Evolutionary conservation across 2,888 invertebrate species (phyloP), one percentile per base, ranked within the genome.

Genomic region (Yponomeuta evonymella): DNA sequence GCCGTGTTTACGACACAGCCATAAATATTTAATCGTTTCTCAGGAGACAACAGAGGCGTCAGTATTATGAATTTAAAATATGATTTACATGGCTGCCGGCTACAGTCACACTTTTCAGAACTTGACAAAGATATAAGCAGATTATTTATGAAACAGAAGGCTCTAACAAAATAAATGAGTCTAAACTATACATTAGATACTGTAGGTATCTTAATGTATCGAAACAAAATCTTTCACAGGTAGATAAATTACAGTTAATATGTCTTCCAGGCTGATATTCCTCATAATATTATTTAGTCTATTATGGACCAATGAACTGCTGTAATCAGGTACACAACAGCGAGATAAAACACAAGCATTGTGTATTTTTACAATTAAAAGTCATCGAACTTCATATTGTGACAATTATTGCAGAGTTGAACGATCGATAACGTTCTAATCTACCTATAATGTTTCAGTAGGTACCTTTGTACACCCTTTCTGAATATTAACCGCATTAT

Each of bases 21-120:
- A 83, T 88, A 81, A 86, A 89, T 89, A 90, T 90, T 88, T 82
- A 15, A 90, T 83, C 81, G 86, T 82, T 79, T 85, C 79, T 80
- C 81, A 77, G 80, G 76, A 65, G 15, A 58, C 51, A 58, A 58
- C 51, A 15, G 15, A 58, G 51, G 51, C 51, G 15, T 15, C 15
- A 58, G 15, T 58, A 79, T 83, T 83, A 85, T 88, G 84, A 90
- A 90, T 89, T 85, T 85, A 84, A 84, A 88, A 76, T 78, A 75
- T 79, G 74, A 83, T 86, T 84, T 80, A 79, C 80, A 84, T 83
- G 79, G 74, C 76, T 76, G 79, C 51, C 43, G 43, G 43, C 43
- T 43, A 8, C 8, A 43, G 43, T 43, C 8, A 43, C 43, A 43
- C 43, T 43, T 6, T 43, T 43, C 43, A 43, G 43, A 43, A 43